phyloP scores from a whole-genome alignment of 2,113 vertebrate genomes.

The Tor tambroides region DNA sequence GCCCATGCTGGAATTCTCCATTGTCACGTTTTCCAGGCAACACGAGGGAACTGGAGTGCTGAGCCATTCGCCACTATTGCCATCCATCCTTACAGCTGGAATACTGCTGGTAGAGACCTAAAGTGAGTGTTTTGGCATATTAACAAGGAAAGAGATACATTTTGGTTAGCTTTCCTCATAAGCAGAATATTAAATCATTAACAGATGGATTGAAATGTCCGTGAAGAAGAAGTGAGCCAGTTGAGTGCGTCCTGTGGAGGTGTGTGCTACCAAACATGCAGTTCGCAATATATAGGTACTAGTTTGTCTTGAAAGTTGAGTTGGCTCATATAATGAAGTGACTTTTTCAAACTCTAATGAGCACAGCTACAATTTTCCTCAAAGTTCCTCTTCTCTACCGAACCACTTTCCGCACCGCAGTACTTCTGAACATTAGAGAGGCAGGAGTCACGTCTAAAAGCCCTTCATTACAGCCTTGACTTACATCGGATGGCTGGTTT shows the following conservation, averaged over 20 bases:
- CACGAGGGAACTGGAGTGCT: slow-evolving; percentile 56
- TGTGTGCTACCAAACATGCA: not conserved
- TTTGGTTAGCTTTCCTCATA: not conserved
- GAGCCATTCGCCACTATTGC: slow-evolving; percentile 65
- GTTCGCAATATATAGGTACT: not conserved
- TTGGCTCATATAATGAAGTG: not conserved
- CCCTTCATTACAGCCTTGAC: not conserved
- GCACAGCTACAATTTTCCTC: not conserved
- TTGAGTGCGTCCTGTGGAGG: slow-evolving; percentile 11
- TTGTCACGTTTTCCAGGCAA: slow-evolving; percentile 16
- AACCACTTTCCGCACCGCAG: not conserved
- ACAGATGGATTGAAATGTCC: slow-evolving; percentile 17
- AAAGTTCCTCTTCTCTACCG: not conserved
- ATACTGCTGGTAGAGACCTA: slow-evolving; percentile 15
- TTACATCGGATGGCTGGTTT: not conserved
- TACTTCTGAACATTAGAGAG: not conserved
- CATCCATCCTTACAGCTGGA: slow-evolving; percentile 68
- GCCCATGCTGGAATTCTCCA: slow-evolving; percentile 59
- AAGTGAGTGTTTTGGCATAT: not conserved
- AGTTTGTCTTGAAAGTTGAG: not conserved
- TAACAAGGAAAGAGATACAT: slow-evolving; percentile 5
- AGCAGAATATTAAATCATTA: not conserved
- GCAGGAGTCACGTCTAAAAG: not conserved
- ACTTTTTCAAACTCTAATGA: slow-evolving; percentile 17
- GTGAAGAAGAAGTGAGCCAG: slow-evolving; percentile 19